A percentile compares a stretch with the other conserved stretches of the same genome.
Evolutionary conservation across 2,888 invertebrate species (phyloP).

Genomic region (Piscicola geometra): DNA sequence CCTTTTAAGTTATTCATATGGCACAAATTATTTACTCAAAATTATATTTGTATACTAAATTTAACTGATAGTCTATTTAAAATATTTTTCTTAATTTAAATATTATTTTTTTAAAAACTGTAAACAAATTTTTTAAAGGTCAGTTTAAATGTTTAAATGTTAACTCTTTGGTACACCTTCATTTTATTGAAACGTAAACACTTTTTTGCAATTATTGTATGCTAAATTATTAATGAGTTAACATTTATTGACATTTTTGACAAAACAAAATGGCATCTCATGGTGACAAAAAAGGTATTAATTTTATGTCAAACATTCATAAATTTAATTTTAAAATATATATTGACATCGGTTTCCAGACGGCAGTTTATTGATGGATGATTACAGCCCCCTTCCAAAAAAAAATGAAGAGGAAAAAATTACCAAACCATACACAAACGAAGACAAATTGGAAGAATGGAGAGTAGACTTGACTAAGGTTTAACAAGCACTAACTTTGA

Average conservation of each 20-base stretch:
- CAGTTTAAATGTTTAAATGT: too few species aligned
- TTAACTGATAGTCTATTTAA: too few species aligned
- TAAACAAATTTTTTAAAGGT: too few species aligned
- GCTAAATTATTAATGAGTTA: not conserved
- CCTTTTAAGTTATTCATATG: too few species aligned
- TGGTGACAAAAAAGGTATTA: not conserved
- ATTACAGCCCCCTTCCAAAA: not conserved
- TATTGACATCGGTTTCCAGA: too few species aligned
- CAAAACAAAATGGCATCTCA: not conserved
- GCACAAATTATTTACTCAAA: too few species aligned
- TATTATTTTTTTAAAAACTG: too few species aligned
- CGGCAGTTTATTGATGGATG: not conserved
- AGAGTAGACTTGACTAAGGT: constrained; percentile 34
- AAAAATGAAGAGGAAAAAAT: not conserved
- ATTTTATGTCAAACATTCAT: not conserved
- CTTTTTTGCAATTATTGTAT: not conserved
- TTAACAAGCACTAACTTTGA: not conserved
- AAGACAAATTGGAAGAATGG: constrained; percentile 34
- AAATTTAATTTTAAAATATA: not conserved
- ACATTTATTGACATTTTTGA: not conserved
- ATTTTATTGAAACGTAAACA: constrained; percentile 2
- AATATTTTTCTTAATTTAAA: too few species aligned
- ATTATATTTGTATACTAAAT: too few species aligned
- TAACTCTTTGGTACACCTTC: too few species aligned
- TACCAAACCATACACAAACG: constrained; percentile 8